Conservation (phyloP, 2,888 invertebrate genomes). For the Hirtodrosophila confusa region DNA sequence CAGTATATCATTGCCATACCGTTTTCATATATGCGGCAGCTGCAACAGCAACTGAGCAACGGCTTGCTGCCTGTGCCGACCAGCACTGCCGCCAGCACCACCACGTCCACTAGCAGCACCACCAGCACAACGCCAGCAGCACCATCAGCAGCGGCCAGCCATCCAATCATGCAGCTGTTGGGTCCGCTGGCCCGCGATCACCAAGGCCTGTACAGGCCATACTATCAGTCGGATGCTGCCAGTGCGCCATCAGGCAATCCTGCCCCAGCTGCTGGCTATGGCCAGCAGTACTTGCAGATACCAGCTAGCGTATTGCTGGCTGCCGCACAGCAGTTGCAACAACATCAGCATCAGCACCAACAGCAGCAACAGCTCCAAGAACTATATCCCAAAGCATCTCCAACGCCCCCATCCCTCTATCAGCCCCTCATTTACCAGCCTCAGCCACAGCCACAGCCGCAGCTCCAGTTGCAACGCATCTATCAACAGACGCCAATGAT, state of each 20-base stretch:
- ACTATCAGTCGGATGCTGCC: conserved; percentile 51
- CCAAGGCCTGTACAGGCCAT: conserved; percentile 71
- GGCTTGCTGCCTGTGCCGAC: conserved; percentile 30
- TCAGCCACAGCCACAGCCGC: conserved; percentile 32
- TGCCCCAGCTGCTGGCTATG: conserved; percentile 36
- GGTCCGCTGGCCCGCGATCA: conserved; percentile 78
- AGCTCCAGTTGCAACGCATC: conserved; percentile 40
- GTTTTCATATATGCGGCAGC: conserved; percentile 75
- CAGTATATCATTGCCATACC: conserved; percentile 82
- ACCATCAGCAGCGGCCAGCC: conserved; percentile 36
- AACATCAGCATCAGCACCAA: conserved; percentile 57
- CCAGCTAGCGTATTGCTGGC: conserved; percentile 68
- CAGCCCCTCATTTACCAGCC: conserved; percentile 51
- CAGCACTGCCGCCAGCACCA: conserved; percentile 25
- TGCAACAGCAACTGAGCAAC: conserved; percentile 69
- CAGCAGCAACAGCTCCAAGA: conserved; percentile 32
- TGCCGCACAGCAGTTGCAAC: conserved; percentile 68
- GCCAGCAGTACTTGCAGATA: conserved; percentile 70
- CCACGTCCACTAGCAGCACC: conserved; percentile 23
- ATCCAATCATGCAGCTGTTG: conserved; percentile 53
- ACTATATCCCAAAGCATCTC: conserved; percentile 44
- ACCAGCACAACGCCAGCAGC: conserved; percentile 29
- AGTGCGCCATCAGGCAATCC: conserved; percentile 42
- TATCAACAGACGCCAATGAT: conserved; percentile 48
- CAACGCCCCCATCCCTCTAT: conserved; percentile 36